Percentiles rank a stretch among this genome's conserved stretches.
These are phyloP conservation scores for Rhinogobio ventralis DNA, from an alignment of 2,797 vertebrate species.

Conservation along the genomic window DNA sequence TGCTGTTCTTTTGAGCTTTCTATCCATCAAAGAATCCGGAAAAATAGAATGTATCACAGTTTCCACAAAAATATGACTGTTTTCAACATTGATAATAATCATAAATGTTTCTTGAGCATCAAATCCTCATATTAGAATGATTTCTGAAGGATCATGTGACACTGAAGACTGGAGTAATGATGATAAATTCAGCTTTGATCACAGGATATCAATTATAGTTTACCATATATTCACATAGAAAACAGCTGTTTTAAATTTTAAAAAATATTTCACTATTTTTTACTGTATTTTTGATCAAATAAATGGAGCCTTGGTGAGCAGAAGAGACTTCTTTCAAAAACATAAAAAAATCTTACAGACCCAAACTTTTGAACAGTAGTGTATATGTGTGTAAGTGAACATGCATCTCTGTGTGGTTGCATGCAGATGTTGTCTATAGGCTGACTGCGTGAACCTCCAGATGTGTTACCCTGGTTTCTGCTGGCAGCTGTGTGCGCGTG, in stretches of 20 bases:
- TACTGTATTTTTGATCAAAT: background rate
- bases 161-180: background rate
- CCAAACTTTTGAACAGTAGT: background rate
- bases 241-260: background rate
- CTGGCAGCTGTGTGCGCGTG: conserved; percentile 43
- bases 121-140: background rate
- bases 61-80: too few species aligned
- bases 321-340: too few species aligned
- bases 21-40: background rate
- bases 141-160: conserved; percentile 27
- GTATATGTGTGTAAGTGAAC: background rate
- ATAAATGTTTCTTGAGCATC: too few species aligned
- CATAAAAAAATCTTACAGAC: background rate
- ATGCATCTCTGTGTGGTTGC: conserved; percentile 13
- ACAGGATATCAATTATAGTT: background rate
- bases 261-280: background rate
- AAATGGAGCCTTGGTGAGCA: background rate
- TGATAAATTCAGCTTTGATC: background rate
- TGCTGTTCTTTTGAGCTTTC: too few species aligned
- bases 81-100: too few species aligned
- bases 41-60: background rate
- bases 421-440: conserved; percentile 19
- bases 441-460: conserved; percentile 22
- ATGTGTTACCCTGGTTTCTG: conserved; percentile 38
- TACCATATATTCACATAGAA: background rate